Base-by-base conservation (phyloP, 2,888 invertebrate genomes). In the Cactoblastis cactorum region DNA sequence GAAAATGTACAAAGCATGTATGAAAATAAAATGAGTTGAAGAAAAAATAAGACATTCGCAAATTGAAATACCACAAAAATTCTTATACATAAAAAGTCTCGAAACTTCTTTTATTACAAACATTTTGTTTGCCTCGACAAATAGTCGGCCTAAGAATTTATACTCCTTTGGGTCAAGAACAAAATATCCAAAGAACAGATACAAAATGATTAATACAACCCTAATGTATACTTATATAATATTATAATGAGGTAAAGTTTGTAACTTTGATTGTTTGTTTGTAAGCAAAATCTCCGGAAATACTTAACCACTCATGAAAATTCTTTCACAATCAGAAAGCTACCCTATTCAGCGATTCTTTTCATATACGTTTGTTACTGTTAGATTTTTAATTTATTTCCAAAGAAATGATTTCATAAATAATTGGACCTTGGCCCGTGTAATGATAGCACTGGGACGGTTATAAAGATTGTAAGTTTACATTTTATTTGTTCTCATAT, bases 101-200 rank as follows among this genome's bases (percentile, higher is more conserved):
- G 24, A 14, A 43, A 15, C 41, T 24, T 43, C 41, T 43, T 43
- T 43, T 43, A 43, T 43, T 43, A 24, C 41, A 15, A 43, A 28
- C 41, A 43, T 43, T 43, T 43, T 28, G 41, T 43, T 43, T 18
- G 28, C 41, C 24, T 9, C 14, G 12, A 43, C 41, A 43, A 28
- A 43, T 43, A 43, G 41, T 43, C 41, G 41, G 8, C 28, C 41
- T 43, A 28, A 28, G 41, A 43, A 43, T 43, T 24, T 43, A 43
- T 14, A 24, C 15, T 43, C 41, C 41, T 14, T 3, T 18, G 41
- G 41, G 24, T 9, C 24, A 15, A 35, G 12, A 1, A 35, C 2
- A 35, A 35, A 35, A 35, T 35, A 35, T 15, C 1, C 5, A 35
- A 15, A 35, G 12, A 4, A 15, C 12, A 35, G 35, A 15, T 12